These are phyloP conservation scores for Hippolais icterina DNA, from an alignment of 2,113 vertebrate species.

Conservation along the genomic window DNA sequence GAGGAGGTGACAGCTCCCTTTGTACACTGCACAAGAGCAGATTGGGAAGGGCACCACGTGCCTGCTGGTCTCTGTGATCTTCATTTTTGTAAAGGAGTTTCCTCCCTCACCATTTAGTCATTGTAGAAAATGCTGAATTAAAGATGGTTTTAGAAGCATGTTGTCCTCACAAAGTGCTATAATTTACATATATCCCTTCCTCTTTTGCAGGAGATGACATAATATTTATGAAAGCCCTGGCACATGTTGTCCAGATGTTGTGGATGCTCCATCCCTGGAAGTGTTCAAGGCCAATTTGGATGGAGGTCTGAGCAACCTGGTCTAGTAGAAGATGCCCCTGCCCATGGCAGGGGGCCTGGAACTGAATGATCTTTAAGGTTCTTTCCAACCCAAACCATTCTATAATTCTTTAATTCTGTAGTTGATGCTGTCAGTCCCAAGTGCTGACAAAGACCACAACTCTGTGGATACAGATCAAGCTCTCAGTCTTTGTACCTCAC, in stretches of 20 bases:
- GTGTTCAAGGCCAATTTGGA: neutral
- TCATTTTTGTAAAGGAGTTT: neutral
- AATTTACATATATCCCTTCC: neutral
- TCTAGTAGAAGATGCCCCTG: neutral
- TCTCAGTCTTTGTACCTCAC: neutral
- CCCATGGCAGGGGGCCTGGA: neutral
- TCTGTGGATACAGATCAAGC: neutral
- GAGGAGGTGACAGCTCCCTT: neutral
- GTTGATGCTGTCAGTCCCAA: neutral
- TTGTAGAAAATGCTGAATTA: neutral
- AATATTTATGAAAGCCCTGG: neutral
- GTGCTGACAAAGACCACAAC: neutral
- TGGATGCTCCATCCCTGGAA: neutral
- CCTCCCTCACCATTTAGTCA: neutral
- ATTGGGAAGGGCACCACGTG: neutral
- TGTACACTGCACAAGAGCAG: neutral
- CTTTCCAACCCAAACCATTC: neutral
- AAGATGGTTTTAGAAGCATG: neutral
- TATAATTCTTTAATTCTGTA: neutral
- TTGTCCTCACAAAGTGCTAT: neutral
- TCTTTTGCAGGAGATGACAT: neutral
- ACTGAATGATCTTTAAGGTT: neutral
- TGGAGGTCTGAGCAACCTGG: neutral
- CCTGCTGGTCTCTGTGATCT: neutral
- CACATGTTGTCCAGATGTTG: neutral